Evolutionary conservation across 2,888 invertebrate genomes (phyloP), one percentile per base, ranked within the genome.

Genomic region (Ophion costatus): DNA sequence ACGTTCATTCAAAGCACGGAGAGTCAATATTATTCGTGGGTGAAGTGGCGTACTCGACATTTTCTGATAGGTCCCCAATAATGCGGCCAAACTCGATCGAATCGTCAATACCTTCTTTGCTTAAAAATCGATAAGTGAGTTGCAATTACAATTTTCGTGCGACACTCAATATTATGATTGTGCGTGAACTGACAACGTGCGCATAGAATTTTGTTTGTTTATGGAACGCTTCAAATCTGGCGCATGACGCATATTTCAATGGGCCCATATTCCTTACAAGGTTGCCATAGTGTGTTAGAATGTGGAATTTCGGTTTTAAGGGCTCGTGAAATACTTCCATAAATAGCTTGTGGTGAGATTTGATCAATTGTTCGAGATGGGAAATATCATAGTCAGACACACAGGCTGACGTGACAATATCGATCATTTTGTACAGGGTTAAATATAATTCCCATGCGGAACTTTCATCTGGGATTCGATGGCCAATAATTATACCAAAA

Each of bases 291-390:
- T 83, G 83, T 17, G 67, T 57, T n/a, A 83, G 17, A 17, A 85
- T 61, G 61, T 83, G 85, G 42, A 51, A 45, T 74, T 85, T 85
- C 20, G 80, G 83, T 51, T 83, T 83, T 6, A 85, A 80, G 1
- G 76, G 56, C 38, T 83, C 85, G 10, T 80, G 6, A 51, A 80
- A 83, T 57, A 73, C 11, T 71, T 80, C 14, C 6, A 76, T 66
- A 38, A 71, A 79, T 17, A 67, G 51, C 56, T 69, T 1, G 63
- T 80, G 76, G 20, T 82, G 82, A 38, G 63, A 61, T 67, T 76
- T 80, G 11, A 82, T 63, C 14, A 82, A 67, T 42, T 66, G 42
- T 10, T 57, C 57, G 22, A 80, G 61, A 29, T 83, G 70, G n/a
- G 45, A 33, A 38, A 85, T 75, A 66, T 80, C 74, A 45, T 73